Evolutionary conservation across 2,888 invertebrate genomes (phyloP).

Genomic region (Melanostoma mellinum): DNA sequence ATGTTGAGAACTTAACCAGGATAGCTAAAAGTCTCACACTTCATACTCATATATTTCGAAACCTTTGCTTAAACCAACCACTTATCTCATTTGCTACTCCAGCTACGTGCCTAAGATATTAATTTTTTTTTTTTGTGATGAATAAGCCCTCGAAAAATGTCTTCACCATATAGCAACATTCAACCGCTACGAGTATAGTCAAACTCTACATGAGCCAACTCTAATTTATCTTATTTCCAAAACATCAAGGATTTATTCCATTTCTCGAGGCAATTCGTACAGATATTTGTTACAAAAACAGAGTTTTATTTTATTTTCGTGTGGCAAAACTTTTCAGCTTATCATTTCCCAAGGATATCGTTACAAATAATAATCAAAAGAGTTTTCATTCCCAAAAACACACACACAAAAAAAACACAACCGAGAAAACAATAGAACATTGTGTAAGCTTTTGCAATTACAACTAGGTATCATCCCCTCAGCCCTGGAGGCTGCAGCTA

Average conservation of each 20-base stretch:
- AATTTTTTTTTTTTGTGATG: too few relatives aligned
- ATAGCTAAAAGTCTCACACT: too few relatives aligned
- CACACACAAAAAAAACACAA: conserved; percentile 42
- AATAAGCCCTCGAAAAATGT: too few relatives aligned
- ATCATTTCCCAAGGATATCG: conserved; percentile 55
- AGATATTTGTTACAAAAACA: conserved; percentile 2
- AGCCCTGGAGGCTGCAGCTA: background rate
- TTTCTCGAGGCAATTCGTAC: background rate
- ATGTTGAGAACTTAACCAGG: too few relatives aligned
- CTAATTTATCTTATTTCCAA: too few relatives aligned
- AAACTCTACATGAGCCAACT: too few relatives aligned
- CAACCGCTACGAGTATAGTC: too few relatives aligned
- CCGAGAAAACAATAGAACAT: conserved; percentile 57
- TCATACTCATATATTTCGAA: too few relatives aligned
- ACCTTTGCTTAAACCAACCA: too few relatives aligned
- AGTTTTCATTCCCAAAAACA: conserved; percentile 32
- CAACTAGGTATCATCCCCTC: conserved; percentile 34
- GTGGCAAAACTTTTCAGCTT: conserved; percentile 40
- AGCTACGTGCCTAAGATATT: too few relatives aligned
- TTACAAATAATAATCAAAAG: conserved; percentile 44
- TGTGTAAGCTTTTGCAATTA: conserved; percentile 69
- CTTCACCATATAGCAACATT: too few relatives aligned
- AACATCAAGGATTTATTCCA: background rate
- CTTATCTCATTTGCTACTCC: too few relatives aligned
- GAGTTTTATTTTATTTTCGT: conserved; percentile 18